A percentile compares a stretch with the other conserved stretches of the same genome.
These are phyloP conservation scores for Macaria liturata DNA, from an alignment of 2,888 invertebrate species.

Conservation along the genomic window DNA sequence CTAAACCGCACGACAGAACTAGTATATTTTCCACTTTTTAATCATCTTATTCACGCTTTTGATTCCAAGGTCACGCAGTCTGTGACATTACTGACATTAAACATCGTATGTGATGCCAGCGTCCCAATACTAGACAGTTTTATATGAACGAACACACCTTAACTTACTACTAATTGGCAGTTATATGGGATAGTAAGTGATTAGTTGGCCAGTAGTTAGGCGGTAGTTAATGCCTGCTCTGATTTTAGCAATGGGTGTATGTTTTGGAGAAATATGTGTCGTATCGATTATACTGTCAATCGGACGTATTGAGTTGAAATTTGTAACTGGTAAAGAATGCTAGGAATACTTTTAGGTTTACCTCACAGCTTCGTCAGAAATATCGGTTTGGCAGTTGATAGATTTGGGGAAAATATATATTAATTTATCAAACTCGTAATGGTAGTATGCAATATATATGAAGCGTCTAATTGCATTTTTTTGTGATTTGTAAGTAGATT, in stretches of 20 bases:
- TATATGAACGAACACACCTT: constrained; percentile 16
- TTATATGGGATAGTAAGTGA: constrained; percentile 6
- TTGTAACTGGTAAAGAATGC: no score
- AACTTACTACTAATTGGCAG: constrained; percentile 21
- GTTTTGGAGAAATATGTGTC: no score
- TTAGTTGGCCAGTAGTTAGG: not conserved
- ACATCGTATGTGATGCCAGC: constrained; percentile 2
- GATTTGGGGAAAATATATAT: no score
- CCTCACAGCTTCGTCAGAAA: no score
- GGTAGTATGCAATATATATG: no score
- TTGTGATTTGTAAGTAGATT: no score
- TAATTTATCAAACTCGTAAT: no score
- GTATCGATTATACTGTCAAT: no score
- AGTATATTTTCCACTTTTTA: constrained; percentile 53
- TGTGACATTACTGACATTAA: constrained; percentile 21
- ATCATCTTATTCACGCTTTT: constrained; percentile 23
- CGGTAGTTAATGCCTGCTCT: not conserved
- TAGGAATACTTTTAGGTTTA: no score
- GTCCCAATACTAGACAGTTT: constrained; percentile 10
- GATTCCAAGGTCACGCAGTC: constrained; percentile 21
- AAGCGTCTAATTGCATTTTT: no score
- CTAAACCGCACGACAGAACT: constrained; percentile 52
- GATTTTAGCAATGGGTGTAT: not conserved
- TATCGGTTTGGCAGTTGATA: no score
- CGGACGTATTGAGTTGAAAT: no score